Conservation (phyloP, 2,113 vertebrate species). For the Tichodroma muraria region DNA sequence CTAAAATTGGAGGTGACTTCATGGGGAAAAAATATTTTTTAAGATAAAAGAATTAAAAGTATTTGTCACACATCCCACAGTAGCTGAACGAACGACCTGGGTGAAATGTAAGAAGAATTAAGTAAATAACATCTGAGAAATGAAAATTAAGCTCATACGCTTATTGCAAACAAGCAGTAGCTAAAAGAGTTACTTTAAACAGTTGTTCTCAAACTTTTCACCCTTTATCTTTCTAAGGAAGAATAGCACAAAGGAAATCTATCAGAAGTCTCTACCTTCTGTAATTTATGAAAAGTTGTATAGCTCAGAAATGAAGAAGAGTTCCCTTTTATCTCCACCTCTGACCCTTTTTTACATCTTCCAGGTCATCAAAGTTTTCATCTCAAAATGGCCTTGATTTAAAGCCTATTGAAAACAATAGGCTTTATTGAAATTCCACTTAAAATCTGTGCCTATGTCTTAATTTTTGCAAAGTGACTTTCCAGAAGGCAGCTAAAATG, state of each 20-base stretch:
- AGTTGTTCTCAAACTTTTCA: not conserved
- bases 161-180: not conserved
- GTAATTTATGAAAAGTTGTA: not conserved
- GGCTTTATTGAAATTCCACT: not conserved
- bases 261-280: not conserved
- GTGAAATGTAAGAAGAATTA: not conserved
- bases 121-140: not conserved
- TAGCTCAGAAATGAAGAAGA: not conserved
- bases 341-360: not conserved
- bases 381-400: not conserved
- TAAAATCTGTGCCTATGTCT: not conserved
- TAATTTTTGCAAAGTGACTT: not conserved
- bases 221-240: not conserved
- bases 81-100: not conserved
- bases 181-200: not conserved
- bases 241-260: not conserved
- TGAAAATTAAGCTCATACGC: not conserved
- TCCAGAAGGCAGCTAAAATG: not conserved
- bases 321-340: not conserved
- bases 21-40: not conserved
- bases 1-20: not conserved
- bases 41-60: not conserved
- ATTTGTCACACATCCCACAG: not conserved
- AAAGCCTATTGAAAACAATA: not conserved
- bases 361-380: not conserved